Evolutionary conservation across 2,113 vertebrate species (phyloP), one percentile per base, ranked within the genome.

Genomic region (Periophthalmodon schlosseri): DNA sequence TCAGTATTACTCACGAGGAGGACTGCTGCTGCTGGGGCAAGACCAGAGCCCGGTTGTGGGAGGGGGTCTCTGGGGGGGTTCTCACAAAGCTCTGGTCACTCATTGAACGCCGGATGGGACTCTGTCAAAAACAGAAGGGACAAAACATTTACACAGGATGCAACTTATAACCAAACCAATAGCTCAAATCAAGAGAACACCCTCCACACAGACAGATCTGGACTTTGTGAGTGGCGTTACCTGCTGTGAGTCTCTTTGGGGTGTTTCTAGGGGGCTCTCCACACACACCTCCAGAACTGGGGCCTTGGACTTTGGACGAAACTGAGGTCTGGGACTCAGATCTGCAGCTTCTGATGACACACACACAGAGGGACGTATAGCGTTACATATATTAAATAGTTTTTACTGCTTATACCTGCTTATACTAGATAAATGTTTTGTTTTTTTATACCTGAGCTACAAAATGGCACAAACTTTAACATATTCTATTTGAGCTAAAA

Each of bases 51-150:
- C 74, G 85, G 39, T 80, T 67, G 49, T 77, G 71, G 34, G 73
- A 73, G 0, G 89, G 88, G 24, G 86, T 88, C n/a, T 70, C 77
- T 21, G 85, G 77, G 0, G 86, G 83, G 6, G 82, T 91, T 57
- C 84, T 86, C 23, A 80, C 77, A 60, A 91, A 89, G 20, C 72
- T 76, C 23, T 91, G 88, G 76, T 93, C 91, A 61, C 91, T 93
- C 57, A 83, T 86, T 4, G 91, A 91, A 73, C 91, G 84, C 16
- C 89, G 81, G n/a, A 93, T 77, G n/a, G 89, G 81, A 79, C 85
- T 88, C 91, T 93, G 78, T 47, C 24, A 15, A 54, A 3, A 23
- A 24, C 58, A 34, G 7, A 65, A 4, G 16, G 0, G 20, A 34
- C 1, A 44, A 49, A 47, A 65, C 12, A 33, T 39, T 28, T 34